A percentile compares a stretch with the other conserved stretches of the same genome.
phyloP scores from a whole-genome alignment of 2,797 vertebrate species.

The Miichthys miiuy region DNA sequence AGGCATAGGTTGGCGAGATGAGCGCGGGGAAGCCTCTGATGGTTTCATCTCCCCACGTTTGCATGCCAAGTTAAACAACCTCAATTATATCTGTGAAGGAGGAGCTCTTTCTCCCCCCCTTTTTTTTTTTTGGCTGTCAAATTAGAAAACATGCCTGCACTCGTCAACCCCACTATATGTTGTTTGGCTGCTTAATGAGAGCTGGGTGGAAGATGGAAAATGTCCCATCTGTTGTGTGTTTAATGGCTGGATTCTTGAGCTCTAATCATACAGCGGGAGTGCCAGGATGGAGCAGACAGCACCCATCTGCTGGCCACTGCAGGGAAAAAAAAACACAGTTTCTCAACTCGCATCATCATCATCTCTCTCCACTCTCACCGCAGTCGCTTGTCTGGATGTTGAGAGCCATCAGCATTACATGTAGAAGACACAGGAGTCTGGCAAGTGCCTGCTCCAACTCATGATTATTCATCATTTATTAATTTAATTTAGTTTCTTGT shows the following conservation, averaged over 20 bases:
- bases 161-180: constrained; percentile 68
- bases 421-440: neutral
- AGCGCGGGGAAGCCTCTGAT: constrained; percentile 33
- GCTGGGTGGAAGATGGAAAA: constrained; percentile 60
- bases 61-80: constrained; percentile 55
- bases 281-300: constrained; percentile 78
- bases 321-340: constrained; percentile 41
- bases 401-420: neutral
- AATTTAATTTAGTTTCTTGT: neutral
- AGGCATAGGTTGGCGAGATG: constrained; percentile 38
- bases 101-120: neutral
- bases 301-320: constrained; percentile 81
- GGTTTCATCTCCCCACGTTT: constrained; percentile 45
- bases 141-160: constrained; percentile 64
- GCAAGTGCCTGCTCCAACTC: neutral
- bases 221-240: constrained; percentile 78
- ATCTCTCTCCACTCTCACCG: constrained; percentile 43
- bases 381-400: constrained; percentile 20
- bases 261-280: constrained; percentile 67
- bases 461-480: neutral
- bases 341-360: constrained; percentile 69
- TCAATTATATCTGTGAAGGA: constrained; percentile 51
- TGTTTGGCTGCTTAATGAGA: constrained; percentile 71
- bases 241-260: constrained; percentile 76
- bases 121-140: constrained; percentile 37